Base-by-base conservation (phyloP, 2,113 vertebrate genomes). In the Mobula hypostoma region DNA sequence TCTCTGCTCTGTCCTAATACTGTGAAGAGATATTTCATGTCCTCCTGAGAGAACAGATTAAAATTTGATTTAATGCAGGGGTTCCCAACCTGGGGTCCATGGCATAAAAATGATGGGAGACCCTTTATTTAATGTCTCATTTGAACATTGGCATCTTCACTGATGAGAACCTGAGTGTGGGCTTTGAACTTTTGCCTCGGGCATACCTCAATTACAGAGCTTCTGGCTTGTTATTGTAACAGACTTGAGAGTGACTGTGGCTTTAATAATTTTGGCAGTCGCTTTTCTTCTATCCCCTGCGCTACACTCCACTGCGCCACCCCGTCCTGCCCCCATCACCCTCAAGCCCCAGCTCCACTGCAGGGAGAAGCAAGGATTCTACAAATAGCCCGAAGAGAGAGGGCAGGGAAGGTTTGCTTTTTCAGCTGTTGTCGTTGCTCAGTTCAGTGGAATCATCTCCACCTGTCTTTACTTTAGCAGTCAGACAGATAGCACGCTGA, bases 391-490 rank as follows among this genome's bases (percentile, higher is more conserved):
- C 70, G n/a, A 74, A 88, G 91, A 74, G 91, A 72, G 68, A 93
- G 91, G 91, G 91, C 68, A 93, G 40, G 91, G 70, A 74, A 74
- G 70, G 36, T 74, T 56, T 93, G 91, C 91, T 93, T 74, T 93
- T 56, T 93, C 91, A 93, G 91, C 91, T 93, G 91, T 74, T 93
- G 68, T 56, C 24, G 14, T 74, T 74, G 68, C 91, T 93, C 91
- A 72, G 91, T 74, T 93, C 68, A 72, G 36, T 74, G 91, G 91
- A 93, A 76, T 93, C 40, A 56, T 74, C 91, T 56, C 91, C 91
- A 93, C 91, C 91, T 93, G 91, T 93, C 91, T 93, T 93, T 93
- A 93, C 91, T 93, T 93, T 93, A 74, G 40, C 88, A 93, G 70
- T 74, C 68, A 74, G 66, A 93, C 91, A 93, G 91, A 93, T 93